Evolutionary conservation across 2,888 invertebrate species (phyloP), one percentile per base, ranked within the genome.

Genomic region (Latrodectus hesperus): DNA sequence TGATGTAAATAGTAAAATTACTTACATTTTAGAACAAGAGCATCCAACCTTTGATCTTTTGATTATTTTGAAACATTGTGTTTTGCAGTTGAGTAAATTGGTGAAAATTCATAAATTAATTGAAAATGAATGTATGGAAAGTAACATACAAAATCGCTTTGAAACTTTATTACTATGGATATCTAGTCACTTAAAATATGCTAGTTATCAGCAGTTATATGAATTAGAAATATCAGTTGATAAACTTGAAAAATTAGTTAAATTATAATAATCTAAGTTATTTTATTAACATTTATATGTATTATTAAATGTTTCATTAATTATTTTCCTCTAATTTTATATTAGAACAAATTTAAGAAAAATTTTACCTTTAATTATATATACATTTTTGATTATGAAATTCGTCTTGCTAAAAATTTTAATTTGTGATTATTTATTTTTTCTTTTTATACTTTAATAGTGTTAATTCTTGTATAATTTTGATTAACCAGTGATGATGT

Each of bases 161-260:
- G 75, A 84, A 26, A 72, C 79, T 1, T 64, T 88, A 53, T 22
- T 84, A 16, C 22, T 72, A 26, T 88, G 88, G 88, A 79, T 80
- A n/a, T 76, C 9, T 17, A 65, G 53, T 49, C 83, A 88, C 22
- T 79, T 88, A 49, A 70, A 17, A 10, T 51, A 16, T 49, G 88
- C 88, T 10, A 84, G 80, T 49, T 88, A 53, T 12, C 83, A 88
- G 53, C 88, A 88, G 14, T 26, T 88, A 1, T 9, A 55, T 49
- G 84, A 84, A 53, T 55, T 84, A 53, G 65, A 88, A 67, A 55
- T 52, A n/a, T 74, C 79, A 16, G 55, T 76, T 14, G 11, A 53
- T 8, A n/a, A 55, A 9, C 71, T 88, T n/a, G 17, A 82, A 60
- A 82, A 12, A 11, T 49, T 68, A 9, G 60, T 60, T 60, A 60